Conservation (phyloP, 2,113 vertebrate genomes). For the Campylorhamphus procurvoides region DNA sequence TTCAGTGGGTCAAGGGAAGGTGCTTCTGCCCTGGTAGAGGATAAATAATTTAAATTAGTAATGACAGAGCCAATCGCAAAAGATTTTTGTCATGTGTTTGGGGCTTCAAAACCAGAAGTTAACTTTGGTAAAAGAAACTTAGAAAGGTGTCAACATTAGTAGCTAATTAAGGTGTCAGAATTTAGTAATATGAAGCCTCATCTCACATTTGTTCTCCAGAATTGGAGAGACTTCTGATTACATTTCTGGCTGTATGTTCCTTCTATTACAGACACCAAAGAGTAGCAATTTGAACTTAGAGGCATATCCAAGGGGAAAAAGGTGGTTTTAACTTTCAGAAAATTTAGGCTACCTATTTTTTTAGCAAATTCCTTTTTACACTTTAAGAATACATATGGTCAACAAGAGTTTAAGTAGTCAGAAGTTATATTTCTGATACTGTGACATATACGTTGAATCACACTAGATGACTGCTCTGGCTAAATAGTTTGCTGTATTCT, state of each 20-base stretch:
- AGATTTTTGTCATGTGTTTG: not conserved
- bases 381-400: not conserved
- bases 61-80: not conserved
- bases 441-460: not conserved
- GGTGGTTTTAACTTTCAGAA: not conserved
- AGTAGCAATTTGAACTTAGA: not conserved
- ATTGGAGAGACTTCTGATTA: not conserved
- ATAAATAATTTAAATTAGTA: not conserved
- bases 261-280: not conserved
- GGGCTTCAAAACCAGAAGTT: not conserved
- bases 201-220: not conserved
- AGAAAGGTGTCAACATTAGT: not conserved
- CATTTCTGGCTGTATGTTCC: not conserved
- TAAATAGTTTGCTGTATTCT: not conserved
- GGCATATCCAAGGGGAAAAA: not conserved
- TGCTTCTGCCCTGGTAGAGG: not conserved
- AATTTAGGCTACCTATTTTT: not conserved
- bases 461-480: not conserved
- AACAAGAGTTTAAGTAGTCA: not conserved
- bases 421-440: not conserved
- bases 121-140: not conserved
- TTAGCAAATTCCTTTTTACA: not conserved
- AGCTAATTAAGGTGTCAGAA: not conserved
- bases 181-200: not conserved
- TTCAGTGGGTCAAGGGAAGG: not conserved